These are phyloP conservation scores for Pyrocephalus nanus DNA, from an alignment of 2,797 vertebrate species.

Conservation along the genomic window DNA sequence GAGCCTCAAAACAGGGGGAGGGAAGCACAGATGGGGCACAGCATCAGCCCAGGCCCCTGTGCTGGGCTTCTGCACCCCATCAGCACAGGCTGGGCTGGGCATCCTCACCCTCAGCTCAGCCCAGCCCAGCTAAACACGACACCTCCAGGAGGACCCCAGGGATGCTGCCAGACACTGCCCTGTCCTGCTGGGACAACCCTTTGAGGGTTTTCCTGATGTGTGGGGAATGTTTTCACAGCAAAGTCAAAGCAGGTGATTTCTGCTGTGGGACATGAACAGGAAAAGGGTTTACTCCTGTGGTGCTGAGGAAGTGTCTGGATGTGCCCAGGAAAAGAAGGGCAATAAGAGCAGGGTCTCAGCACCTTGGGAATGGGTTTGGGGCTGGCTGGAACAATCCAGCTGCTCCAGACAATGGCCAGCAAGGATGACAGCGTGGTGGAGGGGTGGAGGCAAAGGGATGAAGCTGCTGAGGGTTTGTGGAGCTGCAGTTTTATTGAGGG, in stretches of 20 bases:
- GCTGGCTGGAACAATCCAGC: background rate
- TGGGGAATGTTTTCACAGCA: background rate
- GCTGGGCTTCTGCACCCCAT: background rate
- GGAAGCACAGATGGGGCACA: background rate
- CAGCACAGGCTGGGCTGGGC: background rate
- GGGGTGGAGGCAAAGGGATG: background rate
- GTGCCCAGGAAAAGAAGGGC: background rate
- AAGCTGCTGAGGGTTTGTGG: background rate
- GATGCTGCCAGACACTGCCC: background rate
- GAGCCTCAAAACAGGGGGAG: background rate
- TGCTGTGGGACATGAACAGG: background rate
- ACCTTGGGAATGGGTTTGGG: background rate
- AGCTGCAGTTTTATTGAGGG: background rate
- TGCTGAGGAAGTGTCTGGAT: background rate
- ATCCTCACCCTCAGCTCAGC: background rate
- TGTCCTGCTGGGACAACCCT: background rate
- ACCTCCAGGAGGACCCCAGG: background rate
- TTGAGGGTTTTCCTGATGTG: background rate
- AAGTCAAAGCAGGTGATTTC: background rate
- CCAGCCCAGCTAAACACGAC: accelerated
- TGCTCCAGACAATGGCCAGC: background rate
- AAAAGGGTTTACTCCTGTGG: background rate
- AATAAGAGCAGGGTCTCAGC: accelerated
- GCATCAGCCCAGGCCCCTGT: background rate
- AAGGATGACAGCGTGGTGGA: background rate